A percentile compares a stretch with the other conserved stretches of the same genome.
These are phyloP conservation scores for Drosophila trapezifrons DNA, from an alignment of 1,140 invertebrate genomes.

Conservation along the genomic window DNA sequence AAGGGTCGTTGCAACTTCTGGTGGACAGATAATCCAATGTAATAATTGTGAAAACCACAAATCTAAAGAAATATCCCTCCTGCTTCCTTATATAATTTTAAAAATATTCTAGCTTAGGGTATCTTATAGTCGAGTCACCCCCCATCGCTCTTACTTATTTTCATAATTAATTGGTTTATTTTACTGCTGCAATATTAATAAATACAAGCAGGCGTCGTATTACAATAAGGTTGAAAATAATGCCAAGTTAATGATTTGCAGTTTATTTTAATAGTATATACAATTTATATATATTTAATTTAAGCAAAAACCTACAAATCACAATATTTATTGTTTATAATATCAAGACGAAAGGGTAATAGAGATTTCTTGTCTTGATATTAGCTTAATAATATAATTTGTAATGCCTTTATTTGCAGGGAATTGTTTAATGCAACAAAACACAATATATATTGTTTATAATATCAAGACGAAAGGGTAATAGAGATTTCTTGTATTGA, in stretches of 20 bases:
- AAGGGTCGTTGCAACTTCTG: background rate
- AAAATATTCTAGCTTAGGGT: background rate
- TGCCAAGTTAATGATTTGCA: background rate
- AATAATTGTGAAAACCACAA: background rate
- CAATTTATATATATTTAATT: background rate
- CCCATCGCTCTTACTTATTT: background rate
- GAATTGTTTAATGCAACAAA: background rate
- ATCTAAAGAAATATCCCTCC: too few species aligned
- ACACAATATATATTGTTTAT: background rate
- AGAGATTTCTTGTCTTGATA: background rate
- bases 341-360: background rate
- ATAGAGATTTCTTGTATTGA: background rate
- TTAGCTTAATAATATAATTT: too few species aligned
- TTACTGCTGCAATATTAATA: conserved; percentile 12
- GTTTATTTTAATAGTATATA: background rate
- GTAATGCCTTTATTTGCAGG: too few species aligned
- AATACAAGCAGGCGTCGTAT: background rate
- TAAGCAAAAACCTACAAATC: background rate
- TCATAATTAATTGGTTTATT: conserved; percentile 27
- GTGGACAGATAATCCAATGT: background rate
- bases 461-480: background rate
- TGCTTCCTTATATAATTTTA: too few species aligned
- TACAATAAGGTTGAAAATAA: background rate
- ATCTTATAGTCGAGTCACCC: background rate
- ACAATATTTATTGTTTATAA: background rate